Evolutionary conservation across 2,797 vertebrate species (phyloP), one percentile per base, ranked within the genome.

Genomic region (Margarornis squamiger): DNA sequence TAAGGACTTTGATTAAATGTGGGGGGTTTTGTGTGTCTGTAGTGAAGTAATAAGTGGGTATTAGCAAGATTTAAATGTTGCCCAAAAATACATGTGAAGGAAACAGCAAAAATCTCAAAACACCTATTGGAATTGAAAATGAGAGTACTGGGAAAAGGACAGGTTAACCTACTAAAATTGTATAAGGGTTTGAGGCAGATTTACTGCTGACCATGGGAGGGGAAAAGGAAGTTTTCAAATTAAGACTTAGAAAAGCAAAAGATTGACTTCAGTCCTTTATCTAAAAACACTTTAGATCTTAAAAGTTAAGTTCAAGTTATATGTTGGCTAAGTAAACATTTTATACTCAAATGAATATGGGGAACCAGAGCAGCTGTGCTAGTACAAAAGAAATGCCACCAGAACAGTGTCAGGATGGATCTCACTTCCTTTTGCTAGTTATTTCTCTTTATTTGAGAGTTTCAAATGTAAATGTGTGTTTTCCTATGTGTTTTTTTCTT

Each of bases 151-250:
- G 15, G 19, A 48, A 84, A 74, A 59, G 5, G 15, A 17, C 5
- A 68, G 21, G 4, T 10, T 73, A 48, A 43, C 1, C 1, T 59
- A 7, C 9, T 45, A 36, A 11, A 85, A 70, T 5, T 48, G 3
- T 38, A 7, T 7, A 41, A 36, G 10, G 7, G 1, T 2, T 51
- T 81, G 45, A 75, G 4, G 45, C 22, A 34, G 41, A 62, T 7
- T 7, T 7, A 58, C 5, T 38, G 6, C 1, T 38, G 62, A 67
- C 2, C 2, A 19, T 75, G 13, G 9, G 11, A 79, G 19, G 1
- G 6, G 2, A 9, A 32, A 82, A 43, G 7, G 5, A 73, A 62
- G 1, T 36, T 91, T 90, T 79, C 4, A 24, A 62, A 62, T 1
- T 13, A 62, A 90, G 43, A 19, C 6, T 66, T 48, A 23, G 24